A percentile compares a stretch with the other conserved stretches of the same genome.
Conservation (phyloP, 2,888 invertebrate genomes). For the Neoitamus cyanurus region DNA sequence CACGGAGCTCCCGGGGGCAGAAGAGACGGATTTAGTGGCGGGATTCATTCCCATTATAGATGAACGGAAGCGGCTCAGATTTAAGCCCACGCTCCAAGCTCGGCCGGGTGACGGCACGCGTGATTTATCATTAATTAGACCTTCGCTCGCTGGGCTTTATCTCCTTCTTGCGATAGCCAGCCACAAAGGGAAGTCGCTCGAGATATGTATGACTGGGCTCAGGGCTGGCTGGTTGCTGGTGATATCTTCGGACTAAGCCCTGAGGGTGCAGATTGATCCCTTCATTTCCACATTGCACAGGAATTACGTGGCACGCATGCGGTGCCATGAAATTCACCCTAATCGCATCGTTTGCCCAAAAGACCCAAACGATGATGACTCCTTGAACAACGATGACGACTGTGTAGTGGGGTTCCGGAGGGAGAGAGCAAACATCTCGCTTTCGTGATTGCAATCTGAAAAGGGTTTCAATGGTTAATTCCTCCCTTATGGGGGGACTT, state of each 20-base stretch:
- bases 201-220: not conserved
- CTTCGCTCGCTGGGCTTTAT: not conserved
- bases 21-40: not conserved
- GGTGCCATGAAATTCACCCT: not conserved
- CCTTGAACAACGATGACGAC: not conserved
- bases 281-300: not conserved
- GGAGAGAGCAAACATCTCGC: not conserved
- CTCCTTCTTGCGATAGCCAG: not conserved
- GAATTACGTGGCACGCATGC: constrained; percentile 8
- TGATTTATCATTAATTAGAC: constrained; percentile 34
- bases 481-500: not conserved
- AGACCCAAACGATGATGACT: not conserved
- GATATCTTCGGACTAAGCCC: constrained; percentile 13
- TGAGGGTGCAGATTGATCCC: constrained; percentile 13
- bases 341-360: constrained; percentile 12
- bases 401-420: not conserved
- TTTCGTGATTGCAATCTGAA: constrained; percentile 13
- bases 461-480: constrained; percentile 7
- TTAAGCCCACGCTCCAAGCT: not conserved
- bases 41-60: not conserved
- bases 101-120: constrained; percentile 11
- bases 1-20: not conserved
- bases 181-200: not conserved
- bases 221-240: not conserved
- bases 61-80: constrained; percentile 12